Percentiles rank a stretch among this genome's conserved stretches.
Conservation (phyloP, 2,113 vertebrate species). For the Setophaga petechia region DNA sequence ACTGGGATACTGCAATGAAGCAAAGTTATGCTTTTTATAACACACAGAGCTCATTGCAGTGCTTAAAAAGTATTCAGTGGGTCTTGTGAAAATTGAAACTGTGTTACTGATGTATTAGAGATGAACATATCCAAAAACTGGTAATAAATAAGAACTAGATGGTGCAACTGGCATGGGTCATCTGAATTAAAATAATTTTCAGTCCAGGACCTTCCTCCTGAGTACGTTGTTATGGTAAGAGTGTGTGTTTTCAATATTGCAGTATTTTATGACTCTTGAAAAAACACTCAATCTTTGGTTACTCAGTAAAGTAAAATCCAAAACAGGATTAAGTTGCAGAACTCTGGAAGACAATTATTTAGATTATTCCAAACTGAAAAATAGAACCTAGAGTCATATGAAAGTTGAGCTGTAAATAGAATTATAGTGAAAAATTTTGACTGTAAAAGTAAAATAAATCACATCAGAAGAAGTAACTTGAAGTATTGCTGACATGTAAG, state of each 20-base stretch:
- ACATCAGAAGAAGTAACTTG: neutral
- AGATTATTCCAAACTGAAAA: neutral
- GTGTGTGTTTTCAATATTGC: neutral
- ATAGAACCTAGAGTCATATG: neutral
- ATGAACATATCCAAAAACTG: neutral
- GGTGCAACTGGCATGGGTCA: neutral
- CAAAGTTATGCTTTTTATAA: neutral
- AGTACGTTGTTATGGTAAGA: neutral
- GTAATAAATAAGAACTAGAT: neutral
- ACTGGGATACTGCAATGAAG: neutral
- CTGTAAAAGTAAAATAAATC: neutral
- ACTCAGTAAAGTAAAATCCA: neutral
- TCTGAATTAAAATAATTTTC: neutral
- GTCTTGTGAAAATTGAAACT: neutral
- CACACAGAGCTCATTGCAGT: neutral
- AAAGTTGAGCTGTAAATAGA: neutral
- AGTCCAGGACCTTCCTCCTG: neutral
- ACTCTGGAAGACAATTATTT: neutral
- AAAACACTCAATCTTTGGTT: neutral
- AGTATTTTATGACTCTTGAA: neutral
- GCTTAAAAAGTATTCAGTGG: neutral
- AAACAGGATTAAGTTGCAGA: neutral
- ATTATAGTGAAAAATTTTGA: neutral
- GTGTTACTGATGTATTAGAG: neutral
- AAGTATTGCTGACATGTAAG: neutral